phyloP scores from a whole-genome alignment of 2,113 vertebrate species.

The Corythornis madagascariensis region DNA sequence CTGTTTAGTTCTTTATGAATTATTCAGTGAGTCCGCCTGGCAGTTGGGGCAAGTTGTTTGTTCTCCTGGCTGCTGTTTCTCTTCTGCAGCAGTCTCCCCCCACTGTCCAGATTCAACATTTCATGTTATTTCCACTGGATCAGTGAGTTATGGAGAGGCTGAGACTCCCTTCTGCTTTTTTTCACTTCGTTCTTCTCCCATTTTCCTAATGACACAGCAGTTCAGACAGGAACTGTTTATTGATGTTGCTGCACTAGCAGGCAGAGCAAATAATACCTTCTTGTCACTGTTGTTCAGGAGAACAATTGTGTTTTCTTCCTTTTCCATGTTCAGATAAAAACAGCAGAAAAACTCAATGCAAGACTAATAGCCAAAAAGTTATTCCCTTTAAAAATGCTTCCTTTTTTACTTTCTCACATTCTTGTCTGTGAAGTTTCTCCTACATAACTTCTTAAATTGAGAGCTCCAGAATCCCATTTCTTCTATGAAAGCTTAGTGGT shows the following conservation, averaged over 20 bases:
- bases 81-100: neutral
- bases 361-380: neutral
- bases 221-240: slow-evolving; percentile 56
- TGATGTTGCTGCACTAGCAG: slow-evolving; percentile 48
- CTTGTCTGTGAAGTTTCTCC: neutral
- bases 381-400: neutral
- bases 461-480: neutral
- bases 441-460: neutral
- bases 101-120: neutral
- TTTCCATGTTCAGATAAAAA: neutral
- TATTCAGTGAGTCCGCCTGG: slow-evolving; percentile 58
- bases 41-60: neutral
- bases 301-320: neutral
- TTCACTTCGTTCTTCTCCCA: slow-evolving; percentile 23
- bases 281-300: neutral
- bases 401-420: neutral
- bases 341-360: neutral
- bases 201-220: slow-evolving; percentile 66
- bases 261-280: slow-evolving; percentile 11
- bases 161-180: slow-evolving; percentile 1
- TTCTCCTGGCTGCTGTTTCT: neutral
- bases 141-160: neutral
- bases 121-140: neutral
- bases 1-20: slow-evolving; percentile 56
- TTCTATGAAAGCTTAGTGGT: neutral